Base-by-base conservation (phyloP, 2,797 vertebrate genomes). In the Myotis daubentonii region DNA sequence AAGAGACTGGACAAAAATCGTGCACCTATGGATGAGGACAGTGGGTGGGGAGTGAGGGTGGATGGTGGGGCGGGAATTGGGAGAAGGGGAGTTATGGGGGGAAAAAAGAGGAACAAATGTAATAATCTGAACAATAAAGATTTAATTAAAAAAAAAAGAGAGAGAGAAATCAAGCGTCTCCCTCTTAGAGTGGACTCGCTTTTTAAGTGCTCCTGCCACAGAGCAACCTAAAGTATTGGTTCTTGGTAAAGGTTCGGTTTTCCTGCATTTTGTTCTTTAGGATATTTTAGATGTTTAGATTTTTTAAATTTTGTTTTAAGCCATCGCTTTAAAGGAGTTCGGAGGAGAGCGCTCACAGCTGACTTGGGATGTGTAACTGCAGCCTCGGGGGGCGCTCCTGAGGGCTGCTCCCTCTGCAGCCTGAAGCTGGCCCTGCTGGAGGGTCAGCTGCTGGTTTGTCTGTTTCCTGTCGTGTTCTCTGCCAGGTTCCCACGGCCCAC, bases 201-300 rank as follows among this genome's bases (percentile, higher is more conserved):
- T 68, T 84, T 81, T 28, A 30, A 78, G 51, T 60, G 47, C 5
- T 62, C 23, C 65, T 47, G 44, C 53, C 10, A 66, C 51, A 71
- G n/a, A 68, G 20, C 55, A 79, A 65, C 17, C 22, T 25, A 8
- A 84, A 79, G 44, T n/a, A 71, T 8, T 78, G 65, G 49, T 90
- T 92, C 57, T 87, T 65, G 36, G 62, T 62, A 79, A 70, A 62
- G 62, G 38, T 83, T 94, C 15, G 0, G 55, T 70, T 38, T 75
- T 90, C 93, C 55, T 94, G 41, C 68, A 81, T 74, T 94, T 95
- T 92, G 68, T 93, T 94, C 36, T 93, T 89, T 62, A 83, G 80
- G 76, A 62, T 47, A 71, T 87, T 97, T 92, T 96, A 80, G 80
- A 30, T 89, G 28, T 95, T 96, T 76, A 51, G 36, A 2, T 70